Base-by-base conservation (phyloP, 2,888 invertebrate species). In the Chloroclysta siterata region DNA sequence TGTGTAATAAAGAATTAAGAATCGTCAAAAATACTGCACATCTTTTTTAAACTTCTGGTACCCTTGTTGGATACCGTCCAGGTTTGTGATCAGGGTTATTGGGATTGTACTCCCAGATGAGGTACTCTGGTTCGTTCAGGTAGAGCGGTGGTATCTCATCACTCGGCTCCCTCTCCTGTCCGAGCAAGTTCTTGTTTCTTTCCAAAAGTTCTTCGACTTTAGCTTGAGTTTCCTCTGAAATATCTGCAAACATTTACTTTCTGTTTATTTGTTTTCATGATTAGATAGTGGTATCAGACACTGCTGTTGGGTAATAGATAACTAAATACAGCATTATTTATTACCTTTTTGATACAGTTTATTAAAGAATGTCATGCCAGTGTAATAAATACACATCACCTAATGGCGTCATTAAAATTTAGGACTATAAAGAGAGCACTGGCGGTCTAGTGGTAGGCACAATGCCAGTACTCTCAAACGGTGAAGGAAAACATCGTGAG, bases 71-170 rank as follows among this genome's bases (percentile, higher is more conserved):
- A 60, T 93, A 93, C 51, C 88, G 80, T 2, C 92, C 93, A 11
- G 90, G 89, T 28, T 85, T 85, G 57, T 88, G 80, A 46, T 90
- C 80, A 0, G 93, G 93, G 60, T 93, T 93, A 59, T 91, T 89
- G 0, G 93, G 93, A 65, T 93, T 91, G 69, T 90, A 93, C 70
- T 93, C 90, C 93, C 93, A 93, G 48, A 93, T 87, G 3, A 93
- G 83, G 63, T 93, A 93, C 60, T 93, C 93, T 0, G 93, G 93
- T 60, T 93, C 92, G 58, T 90, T 87, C 33, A 93, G 86, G 68
- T 87, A 93, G 11, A 93, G 74, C 0, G 91, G 91, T 0, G 91
- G 92, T 63, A 93, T 92, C 60, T 90, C 90, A 1, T 89, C 92
- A 57, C 89, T 89, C 0, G 87, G 87, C 66, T 90, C 91, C 42